Conservation (phyloP, 2,888 invertebrate species). For the Cerastis leucographa region DNA sequence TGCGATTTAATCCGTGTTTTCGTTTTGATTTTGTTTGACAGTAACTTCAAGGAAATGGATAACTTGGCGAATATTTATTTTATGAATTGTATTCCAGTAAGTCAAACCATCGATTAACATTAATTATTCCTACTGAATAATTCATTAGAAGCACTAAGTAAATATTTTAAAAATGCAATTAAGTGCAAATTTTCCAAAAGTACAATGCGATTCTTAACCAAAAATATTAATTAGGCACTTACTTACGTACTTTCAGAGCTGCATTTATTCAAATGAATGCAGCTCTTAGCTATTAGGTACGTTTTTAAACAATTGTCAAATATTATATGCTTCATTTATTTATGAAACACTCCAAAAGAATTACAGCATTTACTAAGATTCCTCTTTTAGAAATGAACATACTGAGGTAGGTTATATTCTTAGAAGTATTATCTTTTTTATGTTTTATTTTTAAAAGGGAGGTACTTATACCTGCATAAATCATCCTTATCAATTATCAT, state of each 20-base stretch:
- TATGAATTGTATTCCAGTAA: neutral
- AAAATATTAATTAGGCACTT: neutral
- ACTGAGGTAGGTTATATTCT: neutral
- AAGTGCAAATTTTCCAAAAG: neutral
- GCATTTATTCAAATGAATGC: neutral
- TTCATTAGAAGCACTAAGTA: neutral
- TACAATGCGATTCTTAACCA: neutral
- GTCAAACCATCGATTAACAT: neutral
- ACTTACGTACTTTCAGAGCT: neutral
- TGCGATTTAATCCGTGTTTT: neutral
- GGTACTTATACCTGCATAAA: neutral
- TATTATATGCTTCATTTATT: too few relatives aligned
- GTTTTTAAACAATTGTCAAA: neutral
- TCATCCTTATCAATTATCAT: neutral
- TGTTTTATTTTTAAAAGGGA: neutral
- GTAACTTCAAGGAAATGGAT: neutral
- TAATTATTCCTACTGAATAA: neutral
- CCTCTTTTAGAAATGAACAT: neutral
- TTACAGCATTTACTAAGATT: neutral
- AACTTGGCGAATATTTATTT: neutral
- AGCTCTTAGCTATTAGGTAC: neutral
- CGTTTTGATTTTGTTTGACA: neutral
- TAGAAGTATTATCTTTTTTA: neutral
- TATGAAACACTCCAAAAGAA: neutral
- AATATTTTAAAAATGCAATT: neutral